Conservation (phyloP, 2,888 invertebrate genomes). For the Agonopterix subpropinquella region DNA sequence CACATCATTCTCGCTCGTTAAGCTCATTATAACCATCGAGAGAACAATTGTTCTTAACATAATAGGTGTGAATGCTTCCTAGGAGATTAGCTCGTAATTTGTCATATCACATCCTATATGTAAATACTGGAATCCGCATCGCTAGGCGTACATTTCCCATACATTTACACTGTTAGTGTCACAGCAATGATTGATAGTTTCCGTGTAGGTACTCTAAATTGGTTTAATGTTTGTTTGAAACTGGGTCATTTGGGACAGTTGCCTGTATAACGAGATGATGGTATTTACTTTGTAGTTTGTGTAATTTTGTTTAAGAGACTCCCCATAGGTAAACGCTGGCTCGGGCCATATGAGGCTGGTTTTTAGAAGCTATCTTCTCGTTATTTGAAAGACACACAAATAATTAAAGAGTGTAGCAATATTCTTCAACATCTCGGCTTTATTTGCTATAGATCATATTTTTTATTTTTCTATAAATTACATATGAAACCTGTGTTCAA, state of each 20-base stretch:
- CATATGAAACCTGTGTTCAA: too few relatives aligned
- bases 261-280: background rate
- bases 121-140: conserved; percentile 18
- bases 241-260: conserved; percentile 14
- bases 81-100: conserved; percentile 1
- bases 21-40: too few relatives aligned
- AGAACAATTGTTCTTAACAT: background rate
- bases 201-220: conserved; percentile 40
- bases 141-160: conserved; percentile 8
- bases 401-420: too few relatives aligned
- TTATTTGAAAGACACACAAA: too few relatives aligned
- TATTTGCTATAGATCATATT: too few relatives aligned
- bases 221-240: conserved; percentile 34
- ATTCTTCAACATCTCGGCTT: too few relatives aligned
- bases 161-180: conserved; percentile 38
- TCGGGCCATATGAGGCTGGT: too few relatives aligned
- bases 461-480: too few relatives aligned
- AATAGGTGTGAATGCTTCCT: conserved; percentile 2
- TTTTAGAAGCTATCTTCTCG: too few relatives aligned
- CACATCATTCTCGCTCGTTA: too few relatives aligned
- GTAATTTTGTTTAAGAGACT: too few relatives aligned
- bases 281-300: background rate
- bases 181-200: conserved; percentile 43
- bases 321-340: too few relatives aligned
- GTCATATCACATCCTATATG: conserved; percentile 1